phyloP scores from a whole-genome alignment of 2,888 invertebrate genomes.

The Pristionchus mayeri region DNA sequence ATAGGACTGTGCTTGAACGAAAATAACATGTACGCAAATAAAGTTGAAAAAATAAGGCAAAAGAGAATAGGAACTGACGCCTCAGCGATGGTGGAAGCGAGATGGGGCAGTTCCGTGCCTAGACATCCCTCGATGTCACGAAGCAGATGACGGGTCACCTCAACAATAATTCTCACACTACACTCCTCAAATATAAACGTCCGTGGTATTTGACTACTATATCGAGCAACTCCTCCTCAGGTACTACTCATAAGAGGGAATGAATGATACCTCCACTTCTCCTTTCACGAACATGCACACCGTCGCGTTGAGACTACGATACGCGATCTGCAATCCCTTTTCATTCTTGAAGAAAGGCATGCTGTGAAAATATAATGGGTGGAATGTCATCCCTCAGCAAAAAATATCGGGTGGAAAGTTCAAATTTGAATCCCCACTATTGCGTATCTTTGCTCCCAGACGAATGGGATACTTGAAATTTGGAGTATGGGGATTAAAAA shows the following conservation, averaged over 20 bases:
- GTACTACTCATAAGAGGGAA: neutral
- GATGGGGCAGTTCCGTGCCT: slow-evolving; percentile 61
- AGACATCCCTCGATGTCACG: slow-evolving; percentile 67
- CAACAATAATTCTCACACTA: too few species aligned
- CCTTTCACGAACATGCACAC: slow-evolving; percentile 85
- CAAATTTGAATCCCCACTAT: too few species aligned
- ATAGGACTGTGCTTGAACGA: too few species aligned
- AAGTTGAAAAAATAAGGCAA: neutral
- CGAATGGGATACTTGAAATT: too few species aligned
- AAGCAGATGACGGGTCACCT: slow-evolving; percentile 59
- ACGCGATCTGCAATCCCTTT: slow-evolving; percentile 82
- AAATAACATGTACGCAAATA: neutral
- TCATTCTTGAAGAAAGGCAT: neutral
- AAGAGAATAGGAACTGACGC: slow-evolving; percentile 51
- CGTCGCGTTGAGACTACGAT: slow-evolving; percentile 88
- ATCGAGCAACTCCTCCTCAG: neutral
- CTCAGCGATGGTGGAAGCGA: slow-evolving; percentile 63
- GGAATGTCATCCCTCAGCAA: too few species aligned
- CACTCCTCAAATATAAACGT: too few species aligned
- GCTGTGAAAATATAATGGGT: too few species aligned
- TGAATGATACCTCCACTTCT: slow-evolving; percentile 7
- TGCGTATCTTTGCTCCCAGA: too few species aligned
- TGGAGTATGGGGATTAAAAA: too few species aligned
- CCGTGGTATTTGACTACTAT: too few species aligned
- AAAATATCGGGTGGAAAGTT: too few species aligned